Evolutionary conservation across 2,888 invertebrate genomes (phyloP).

Genomic region (Epistrophella euchroma): DNA sequence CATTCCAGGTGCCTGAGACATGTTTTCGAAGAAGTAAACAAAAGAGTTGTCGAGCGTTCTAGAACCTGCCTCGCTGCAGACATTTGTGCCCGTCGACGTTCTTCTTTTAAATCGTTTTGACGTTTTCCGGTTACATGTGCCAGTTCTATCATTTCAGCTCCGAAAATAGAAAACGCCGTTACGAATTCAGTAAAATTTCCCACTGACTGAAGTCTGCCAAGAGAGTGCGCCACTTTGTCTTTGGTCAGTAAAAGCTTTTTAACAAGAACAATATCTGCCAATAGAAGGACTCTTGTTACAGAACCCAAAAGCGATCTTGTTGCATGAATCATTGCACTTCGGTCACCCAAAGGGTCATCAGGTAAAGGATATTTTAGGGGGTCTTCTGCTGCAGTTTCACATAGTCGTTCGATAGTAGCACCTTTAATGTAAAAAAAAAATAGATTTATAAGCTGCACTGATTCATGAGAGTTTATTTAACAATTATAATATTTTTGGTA

Average conservation of each 20-base stretch:
- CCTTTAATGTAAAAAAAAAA: constrained; percentile 85
- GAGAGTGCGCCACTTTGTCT: constrained; percentile 95
- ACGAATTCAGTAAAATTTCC: constrained; percentile 98
- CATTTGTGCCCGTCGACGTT: constrained; percentile 97
- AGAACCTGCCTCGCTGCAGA: constrained; percentile 97
- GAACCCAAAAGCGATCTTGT: constrained; percentile 96
- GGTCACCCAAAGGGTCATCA: constrained; percentile 87
- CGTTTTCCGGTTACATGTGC: constrained; percentile 94
- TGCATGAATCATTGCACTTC: constrained; percentile 93
- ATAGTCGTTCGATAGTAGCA: constrained; percentile 95
- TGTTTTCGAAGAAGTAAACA: constrained; percentile 98
- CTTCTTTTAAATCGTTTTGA: constrained; percentile 95
- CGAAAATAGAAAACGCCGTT: constrained; percentile 99
- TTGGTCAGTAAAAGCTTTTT: constrained; percentile 97
- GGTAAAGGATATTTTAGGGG: constrained; percentile 86
- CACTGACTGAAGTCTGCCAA: constrained; percentile 93
- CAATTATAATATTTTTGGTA: too few species aligned
- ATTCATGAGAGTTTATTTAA: too few species aligned
- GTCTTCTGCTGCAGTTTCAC: constrained; percentile 87
- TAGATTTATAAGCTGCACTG: not conserved
- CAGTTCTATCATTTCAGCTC: constrained; percentile 99
- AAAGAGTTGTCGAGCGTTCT: constrained; percentile 97
- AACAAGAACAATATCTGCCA: constrained; percentile 99
- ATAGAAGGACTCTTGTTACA: constrained; percentile 96
- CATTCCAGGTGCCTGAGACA: constrained; percentile 97